Evolutionary conservation across 64 coral and sea anemone genomes (phyloP).

Genomic region (Anthopleura sola): DNA sequence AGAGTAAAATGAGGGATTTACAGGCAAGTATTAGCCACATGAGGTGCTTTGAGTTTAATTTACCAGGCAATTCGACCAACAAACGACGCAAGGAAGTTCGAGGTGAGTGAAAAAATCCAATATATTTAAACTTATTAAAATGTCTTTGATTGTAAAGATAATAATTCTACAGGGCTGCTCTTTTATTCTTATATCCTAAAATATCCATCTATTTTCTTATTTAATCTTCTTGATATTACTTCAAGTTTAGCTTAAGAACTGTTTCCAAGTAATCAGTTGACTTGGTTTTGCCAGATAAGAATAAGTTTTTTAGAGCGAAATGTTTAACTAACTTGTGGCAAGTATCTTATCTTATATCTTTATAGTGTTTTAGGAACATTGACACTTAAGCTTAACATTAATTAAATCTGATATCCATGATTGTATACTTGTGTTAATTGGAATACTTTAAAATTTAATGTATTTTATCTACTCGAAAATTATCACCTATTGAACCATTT

Average conservation of each 20-base stretch:
- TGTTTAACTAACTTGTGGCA: too few species aligned
- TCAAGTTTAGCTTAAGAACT: not conserved
- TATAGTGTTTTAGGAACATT: too few species aligned
- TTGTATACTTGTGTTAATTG: not conserved
- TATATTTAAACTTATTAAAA: too few species aligned
- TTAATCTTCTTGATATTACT: not conserved
- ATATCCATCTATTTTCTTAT: not conserved
- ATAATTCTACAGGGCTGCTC: not conserved
- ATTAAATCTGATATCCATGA: too few species aligned
- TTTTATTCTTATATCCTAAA: not conserved
- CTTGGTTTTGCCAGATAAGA: too few species aligned
- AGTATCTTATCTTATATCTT: too few species aligned
- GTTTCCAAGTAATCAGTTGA: too few species aligned
- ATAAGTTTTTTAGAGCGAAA: too few species aligned
- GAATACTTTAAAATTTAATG: not conserved
- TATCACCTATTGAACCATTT: too few species aligned
- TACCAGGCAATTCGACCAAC: not conserved
- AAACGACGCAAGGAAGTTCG: not conserved
- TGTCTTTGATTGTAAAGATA: too few species aligned
- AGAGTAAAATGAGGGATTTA: slow-evolving; percentile 6
- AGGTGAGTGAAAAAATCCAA: not conserved
- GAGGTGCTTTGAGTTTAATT: not conserved
- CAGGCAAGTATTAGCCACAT: not conserved
- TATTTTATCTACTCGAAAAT: too few species aligned
- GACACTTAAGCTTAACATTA: too few species aligned